Evolutionary conservation across 2,888 invertebrate genomes (phyloP), one percentile per base, ranked within the genome.

Genomic region (Drosophila phalerata): DNA sequence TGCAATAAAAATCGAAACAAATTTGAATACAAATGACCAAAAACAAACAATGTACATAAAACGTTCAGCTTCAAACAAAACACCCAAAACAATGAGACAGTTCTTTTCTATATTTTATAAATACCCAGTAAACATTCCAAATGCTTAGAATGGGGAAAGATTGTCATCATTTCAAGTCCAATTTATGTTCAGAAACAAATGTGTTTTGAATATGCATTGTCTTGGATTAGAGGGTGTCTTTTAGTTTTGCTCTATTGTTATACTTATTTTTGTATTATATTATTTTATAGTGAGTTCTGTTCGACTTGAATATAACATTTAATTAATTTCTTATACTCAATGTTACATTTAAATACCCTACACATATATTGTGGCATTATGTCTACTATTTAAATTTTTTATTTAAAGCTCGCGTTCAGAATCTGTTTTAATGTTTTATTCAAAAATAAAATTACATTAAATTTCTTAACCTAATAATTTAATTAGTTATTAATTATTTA

Each of bases 1-100:
- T 74, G 83, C 69, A 63, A 73, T 85, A 77, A 83, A 80, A 88
- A 70, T 82, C 67, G 64, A 81, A 61, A 47, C 68, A 70, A 58
- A 70, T 77, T 78, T 62, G 61, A 78, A 83, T 85, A 65, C 67
- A 79, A 81, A 81, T 70, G 69, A 71, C 63, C 69, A 68, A 61
- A 70, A 66, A 63, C 40, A 47, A 55, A 48, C 42, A 52, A 57
- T 42, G 69, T 73, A 58, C 40, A 68, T 49, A 57, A 68, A 53
- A 22, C 69, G 30, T 40, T 55, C 32, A 52, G 45, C 25, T 13
- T 28, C 49, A 19, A 65, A 70, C 22, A 56, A 64, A 73, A 60
- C 53, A 43, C 22, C 49, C 8, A 11, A 40, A 57, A 69, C 70
- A 65, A 65, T 74, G 43, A 49, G 43, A 25, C 48, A 52, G 69